Conservation (phyloP, 1,140 invertebrate genomes). For the Thaumatotibia leucotreta region DNA sequence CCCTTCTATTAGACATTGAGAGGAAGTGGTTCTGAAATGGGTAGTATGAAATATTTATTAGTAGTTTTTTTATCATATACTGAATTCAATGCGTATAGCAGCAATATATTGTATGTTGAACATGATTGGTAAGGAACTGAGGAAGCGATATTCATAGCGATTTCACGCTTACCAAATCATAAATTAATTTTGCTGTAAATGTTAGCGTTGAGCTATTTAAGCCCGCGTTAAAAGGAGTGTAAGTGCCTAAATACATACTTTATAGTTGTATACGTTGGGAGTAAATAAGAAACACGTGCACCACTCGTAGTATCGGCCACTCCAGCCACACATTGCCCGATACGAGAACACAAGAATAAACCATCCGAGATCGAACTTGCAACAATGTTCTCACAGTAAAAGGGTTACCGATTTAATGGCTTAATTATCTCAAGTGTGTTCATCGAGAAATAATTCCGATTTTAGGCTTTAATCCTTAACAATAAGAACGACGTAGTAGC, state of each 20-base stretch:
- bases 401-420: slow-evolving; percentile 66
- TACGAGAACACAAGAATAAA: slow-evolving; percentile 56
- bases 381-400: slow-evolving; percentile 58
- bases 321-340: slow-evolving; percentile 43
- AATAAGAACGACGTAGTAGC: background rate
- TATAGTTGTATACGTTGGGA: background rate
- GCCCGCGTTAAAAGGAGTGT: too few species aligned
- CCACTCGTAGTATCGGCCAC: slow-evolving; percentile 31
- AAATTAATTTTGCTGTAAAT: background rate
- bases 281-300: background rate
- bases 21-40: background rate
- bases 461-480: background rate
- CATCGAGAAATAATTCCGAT: slow-evolving; percentile 29
- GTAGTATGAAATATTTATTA: background rate
- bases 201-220: background rate
- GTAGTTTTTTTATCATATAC: background rate
- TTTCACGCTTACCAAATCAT: background rate
- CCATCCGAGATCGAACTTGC: slow-evolving; percentile 31
- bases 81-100: background rate
- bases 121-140: background rate
- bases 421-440: slow-evolving; percentile 69
- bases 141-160: background rate
- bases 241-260: background rate
- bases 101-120: background rate
- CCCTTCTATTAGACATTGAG: background rate